Percentiles rank a stretch among this genome's conserved stretches.
phyloP scores from a whole-genome alignment of 2,113 vertebrate species.

The Neoarius graeffei region DNA sequence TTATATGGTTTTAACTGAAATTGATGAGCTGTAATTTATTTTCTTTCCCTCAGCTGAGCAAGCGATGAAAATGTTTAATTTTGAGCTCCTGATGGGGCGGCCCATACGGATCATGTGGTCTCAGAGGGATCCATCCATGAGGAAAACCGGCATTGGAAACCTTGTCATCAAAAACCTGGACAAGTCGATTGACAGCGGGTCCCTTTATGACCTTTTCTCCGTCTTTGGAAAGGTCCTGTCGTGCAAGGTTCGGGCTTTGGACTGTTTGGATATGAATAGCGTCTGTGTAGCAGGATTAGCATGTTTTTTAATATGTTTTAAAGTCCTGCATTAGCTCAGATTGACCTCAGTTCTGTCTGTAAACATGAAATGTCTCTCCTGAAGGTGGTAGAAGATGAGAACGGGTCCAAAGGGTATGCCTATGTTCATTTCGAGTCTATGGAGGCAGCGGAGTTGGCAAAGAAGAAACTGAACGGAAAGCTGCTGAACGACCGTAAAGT shows the following conservation, averaged over 20 bases:
- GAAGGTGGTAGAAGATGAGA: no score
- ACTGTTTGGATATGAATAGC: constrained; percentile 51
- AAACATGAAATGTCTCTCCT: no score
- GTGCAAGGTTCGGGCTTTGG: constrained; percentile 82
- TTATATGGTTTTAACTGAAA: no score
- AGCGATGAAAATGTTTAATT: background rate
- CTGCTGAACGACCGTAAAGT: background rate
- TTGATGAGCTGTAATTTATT: background rate
- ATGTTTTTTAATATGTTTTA: no score
- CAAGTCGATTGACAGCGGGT: constrained; percentile 98
- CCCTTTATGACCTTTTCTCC: constrained; percentile 96
- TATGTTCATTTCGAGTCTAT: background rate
- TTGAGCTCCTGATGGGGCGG: background rate
- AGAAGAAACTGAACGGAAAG: no score
- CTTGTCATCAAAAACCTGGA: constrained; percentile 84
- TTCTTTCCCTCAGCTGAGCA: background rate
- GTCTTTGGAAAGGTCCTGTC: constrained; percentile 97
- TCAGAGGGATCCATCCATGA: background rate
- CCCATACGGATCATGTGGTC: background rate
- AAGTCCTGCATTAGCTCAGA: background rate
- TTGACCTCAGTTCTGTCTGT: background rate
- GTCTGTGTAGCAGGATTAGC: background rate
- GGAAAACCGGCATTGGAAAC: background rate
- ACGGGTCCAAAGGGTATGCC: background rate
- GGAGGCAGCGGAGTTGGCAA: background rate